Base-by-base conservation (phyloP, 1,140 invertebrate species). In the Drosophila melanica region DNA sequence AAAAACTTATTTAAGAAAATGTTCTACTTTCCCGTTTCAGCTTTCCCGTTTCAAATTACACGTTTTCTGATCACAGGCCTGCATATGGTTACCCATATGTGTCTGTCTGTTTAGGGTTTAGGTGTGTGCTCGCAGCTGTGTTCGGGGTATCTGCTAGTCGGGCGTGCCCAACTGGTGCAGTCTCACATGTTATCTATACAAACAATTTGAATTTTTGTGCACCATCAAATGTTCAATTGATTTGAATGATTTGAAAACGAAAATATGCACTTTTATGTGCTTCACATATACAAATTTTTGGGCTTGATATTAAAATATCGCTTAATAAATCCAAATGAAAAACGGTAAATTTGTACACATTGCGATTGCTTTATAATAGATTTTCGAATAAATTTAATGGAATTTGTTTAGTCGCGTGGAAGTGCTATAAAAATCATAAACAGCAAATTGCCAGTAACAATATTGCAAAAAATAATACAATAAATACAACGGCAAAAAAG, bases 341-440 rank as follows among this genome's bases (percentile, higher is more conserved):
- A 75, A 75, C 78, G 50, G 18, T 47, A 60, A 42, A 59, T 51
- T 45, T 39, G 35, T 45, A 59, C 55, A 44, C 37, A 66, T 79
- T 51, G 30, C 9, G 27, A 50, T 64, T 64, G 51, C 41, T 53
- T 50, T 35, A 48, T 85, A 67, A 87, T 80, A 71, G 76, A 77
- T 77, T 81, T 59, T 50, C 68, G 64, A 48, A 68, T 70, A 73
- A 73, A 87, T 68, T 77, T 77, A 60, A 80, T 84, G 63, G 73
- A 11, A 64, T 89, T 79, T 87, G 84, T 51, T 89, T 77, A 87
- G 84, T 80, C 77, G 73, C 73, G 48, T 87, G 84, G 84, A 87
- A 87, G 76, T 53, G 54, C 73, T 58, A 87, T 82, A 89, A 82
- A 87, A 89, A 69, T 87, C 71, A 87, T 82, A 82, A 81, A 70